Evolutionary conservation across 2,113 vertebrate genomes (phyloP), one percentile per base, ranked within the genome.

Genomic region (Arothron firmamentum): DNA sequence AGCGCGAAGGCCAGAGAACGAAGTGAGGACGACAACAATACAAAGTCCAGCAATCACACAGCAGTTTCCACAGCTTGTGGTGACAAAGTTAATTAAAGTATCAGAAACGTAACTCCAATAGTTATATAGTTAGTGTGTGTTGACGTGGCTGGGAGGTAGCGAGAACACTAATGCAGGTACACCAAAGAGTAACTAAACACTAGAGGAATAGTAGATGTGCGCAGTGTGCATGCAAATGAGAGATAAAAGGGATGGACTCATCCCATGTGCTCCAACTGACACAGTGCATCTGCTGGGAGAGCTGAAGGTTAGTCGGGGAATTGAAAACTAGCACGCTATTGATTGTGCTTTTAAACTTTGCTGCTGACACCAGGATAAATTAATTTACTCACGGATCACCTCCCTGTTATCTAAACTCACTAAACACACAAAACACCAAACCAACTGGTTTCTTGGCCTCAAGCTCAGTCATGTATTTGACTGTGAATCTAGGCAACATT

Each of bases 201-300:
- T n/a, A 34, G 41, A 47, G 68, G 8, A 19, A 62, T 15, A 53
- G 47, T 18, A 55, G 64, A 34, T 65, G 53, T 18, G 45, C 20
- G 12, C 9, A 10, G 5, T 19, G 52, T 34, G 38, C 58, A 64
- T 52, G 56, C 49, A 75, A 38, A 54, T 20, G 38, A 79, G 54
- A 18, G 46, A 52, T 70, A 38, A 72, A 74, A 74, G 70, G 72
- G 61, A 78, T 71, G 71, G 34, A 58, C 43, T 59, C 48, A 31
- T 34, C 54, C 51, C 55, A 56, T 65, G 34, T 47, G 47, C 7
- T 60, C 63, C 55, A 38, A 16, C 3, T 59, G 12, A 43, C 38
- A 77, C 59, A 60, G 34, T 23, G 18, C n/a, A 60, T 49, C 65
- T 79, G 34, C 34, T 38, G 34, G 34, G 34, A 38, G 10, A 38